Base-by-base conservation (phyloP, 2,888 invertebrate species). In the Lumbricus terrestris region DNA sequence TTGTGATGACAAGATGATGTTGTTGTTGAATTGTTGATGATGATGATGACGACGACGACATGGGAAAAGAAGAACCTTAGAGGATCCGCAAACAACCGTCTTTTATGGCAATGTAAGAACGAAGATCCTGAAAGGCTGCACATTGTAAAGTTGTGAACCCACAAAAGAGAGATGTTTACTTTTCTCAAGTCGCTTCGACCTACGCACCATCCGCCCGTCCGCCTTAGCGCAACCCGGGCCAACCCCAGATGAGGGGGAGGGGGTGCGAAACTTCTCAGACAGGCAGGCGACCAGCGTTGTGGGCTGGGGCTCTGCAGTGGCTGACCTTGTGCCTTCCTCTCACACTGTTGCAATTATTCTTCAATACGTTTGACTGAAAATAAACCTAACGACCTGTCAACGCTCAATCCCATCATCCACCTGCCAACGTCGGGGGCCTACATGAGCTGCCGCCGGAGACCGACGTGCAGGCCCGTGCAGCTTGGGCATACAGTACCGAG, bases 341-440 rank as follows among this genome's bases (percentile, higher is more conserved):
- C 69, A n/a, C 29, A n/a, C 69, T n/a, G 69, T n/a, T n/a, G 69
- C 69, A 69, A n/a, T 69, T n/a, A n/a, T n/a, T n/a, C 69, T 69
- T 15, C 13, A 69, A 11, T 69, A n/a, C n/a, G 5, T n/a, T 29
- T 11, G n/a, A 69, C 69, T 69, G 29, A 69, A 69, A 69, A 69
- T 69, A 69, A 69, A n/a, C 69, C 69, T n/a, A 29, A 69, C 69
- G 11, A n/a, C 29, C 69, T 69, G 69, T 69, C 69, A n/a, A 16
- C 69, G 69, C 69, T 69, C 69, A 69, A n/a, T n/a, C n/a, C n/a
- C n/a, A n/a, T n/a, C 69, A n/a, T 69, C 69, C 69, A 69, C 69
- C n/a, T 69, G 69, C n/a, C 16, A n/a, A n/a, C 69, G 69, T 69
- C 69, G 29, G 29, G 29, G 54, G n/a, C n/a, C 69, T 69, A n/a